Conservation (phyloP, 1,140 invertebrate genomes). For the Psilanteris sp. region DNA sequence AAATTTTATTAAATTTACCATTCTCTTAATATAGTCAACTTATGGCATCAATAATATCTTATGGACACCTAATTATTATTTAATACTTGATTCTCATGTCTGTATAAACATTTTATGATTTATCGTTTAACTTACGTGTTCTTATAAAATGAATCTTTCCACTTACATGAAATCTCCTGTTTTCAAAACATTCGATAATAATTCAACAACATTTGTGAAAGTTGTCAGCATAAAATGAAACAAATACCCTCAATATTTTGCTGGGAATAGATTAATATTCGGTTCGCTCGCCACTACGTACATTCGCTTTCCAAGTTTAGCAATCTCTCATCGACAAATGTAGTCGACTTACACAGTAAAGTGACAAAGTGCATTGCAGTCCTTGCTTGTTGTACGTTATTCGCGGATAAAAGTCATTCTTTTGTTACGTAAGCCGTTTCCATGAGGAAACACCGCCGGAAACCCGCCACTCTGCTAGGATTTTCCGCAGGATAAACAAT, state of each 20-base stretch:
- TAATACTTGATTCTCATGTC: too few relatives aligned
- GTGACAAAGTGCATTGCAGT: slow-evolving; percentile 63
- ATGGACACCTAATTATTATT: too few relatives aligned
- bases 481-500: slow-evolving; percentile 69
- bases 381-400: slow-evolving; percentile 60
- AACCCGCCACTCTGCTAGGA: slow-evolving; percentile 66
- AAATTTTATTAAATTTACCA: too few relatives aligned
- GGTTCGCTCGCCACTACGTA: slow-evolving; percentile 35
- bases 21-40: too few relatives aligned
- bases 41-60: too few relatives aligned
- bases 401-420: slow-evolving; percentile 65
- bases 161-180: slow-evolving; percentile 18
- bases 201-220: slow-evolving; percentile 31
- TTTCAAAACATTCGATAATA: slow-evolving; percentile 45
- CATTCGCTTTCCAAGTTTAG: slow-evolving; percentile 53
- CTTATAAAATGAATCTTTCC: slow-evolving; percentile 19
- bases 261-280: slow-evolving; percentile 53
- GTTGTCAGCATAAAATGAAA: slow-evolving; percentile 52
- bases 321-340: slow-evolving; percentile 62
- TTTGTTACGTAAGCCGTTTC: slow-evolving; percentile 64
- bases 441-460: slow-evolving; percentile 63
- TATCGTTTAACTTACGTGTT: background rate
- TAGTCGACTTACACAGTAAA: slow-evolving; percentile 47
- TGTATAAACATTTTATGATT: slow-evolving; percentile 13
- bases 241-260: slow-evolving; percentile 57